Evolutionary conservation across 2,113 vertebrate genomes (phyloP).

Genomic region (Hippoglossus stenolepis): DNA sequence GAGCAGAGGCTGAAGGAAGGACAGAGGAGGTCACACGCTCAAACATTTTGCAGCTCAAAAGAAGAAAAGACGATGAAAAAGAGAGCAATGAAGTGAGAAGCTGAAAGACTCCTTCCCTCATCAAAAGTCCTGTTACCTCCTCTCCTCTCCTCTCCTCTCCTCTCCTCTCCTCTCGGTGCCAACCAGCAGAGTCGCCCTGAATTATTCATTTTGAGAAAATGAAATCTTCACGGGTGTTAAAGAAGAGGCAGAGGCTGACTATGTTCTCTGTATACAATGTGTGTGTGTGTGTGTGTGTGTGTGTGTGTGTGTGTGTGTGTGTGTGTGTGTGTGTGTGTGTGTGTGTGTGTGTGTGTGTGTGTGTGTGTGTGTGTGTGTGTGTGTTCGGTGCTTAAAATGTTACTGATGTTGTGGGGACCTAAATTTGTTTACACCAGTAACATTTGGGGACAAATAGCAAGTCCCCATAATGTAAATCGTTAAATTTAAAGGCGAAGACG

Average conservation of each 20-base stretch:
- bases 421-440: background rate
- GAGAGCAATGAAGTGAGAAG: background rate
- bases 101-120: slow-evolving; percentile 18
- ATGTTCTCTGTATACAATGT: slow-evolving; percentile 12
- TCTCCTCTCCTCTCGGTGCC: slow-evolving; percentile 9
- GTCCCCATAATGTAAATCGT: background rate
- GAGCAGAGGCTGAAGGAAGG: slow-evolving; percentile 37
- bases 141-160: background rate
- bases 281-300: too few relatives aligned
- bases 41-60: slow-evolving; percentile 32
- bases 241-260: too few relatives aligned
- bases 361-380: too few relatives aligned
- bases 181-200: slow-evolving; percentile 60
- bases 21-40: slow-evolving; percentile 43
- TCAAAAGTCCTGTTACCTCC: slow-evolving; percentile 4
- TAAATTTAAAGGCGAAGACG: background rate
- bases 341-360: too few relatives aligned
- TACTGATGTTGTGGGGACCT: background rate
- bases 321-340: too few relatives aligned
- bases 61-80: slow-evolving; percentile 8
- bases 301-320: too few relatives aligned
- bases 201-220: slow-evolving; percentile 82
- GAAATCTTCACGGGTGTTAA: slow-evolving; percentile 67
- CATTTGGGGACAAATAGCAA: too few relatives aligned
- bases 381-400: background rate